Conservation (phyloP, 2,888 invertebrate species). For the Acheta domesticus region DNA sequence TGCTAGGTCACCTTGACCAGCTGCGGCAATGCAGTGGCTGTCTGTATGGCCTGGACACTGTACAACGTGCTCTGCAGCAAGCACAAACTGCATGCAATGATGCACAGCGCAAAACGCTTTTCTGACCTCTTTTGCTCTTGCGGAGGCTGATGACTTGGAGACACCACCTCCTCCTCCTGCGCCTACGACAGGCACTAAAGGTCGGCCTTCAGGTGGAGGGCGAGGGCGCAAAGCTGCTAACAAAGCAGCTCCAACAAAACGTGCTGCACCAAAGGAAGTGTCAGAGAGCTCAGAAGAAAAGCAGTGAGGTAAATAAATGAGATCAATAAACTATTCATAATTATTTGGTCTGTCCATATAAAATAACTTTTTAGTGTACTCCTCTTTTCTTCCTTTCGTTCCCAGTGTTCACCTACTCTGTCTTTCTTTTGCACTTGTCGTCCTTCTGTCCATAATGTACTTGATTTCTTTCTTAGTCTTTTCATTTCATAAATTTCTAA, state of each 20-base stretch:
- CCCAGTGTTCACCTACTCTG: no score
- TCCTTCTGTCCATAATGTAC: no score
- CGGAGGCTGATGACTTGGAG: conserved; percentile 74
- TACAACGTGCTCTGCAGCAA: conserved; percentile 87
- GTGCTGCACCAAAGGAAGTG: conserved; percentile 53
- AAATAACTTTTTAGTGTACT: no score
- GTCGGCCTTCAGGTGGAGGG: conserved; percentile 36
- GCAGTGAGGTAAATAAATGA: conserved; percentile 64
- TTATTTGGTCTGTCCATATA: no score
- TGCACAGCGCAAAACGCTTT: conserved; percentile 83
- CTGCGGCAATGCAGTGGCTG: conserved; percentile 62
- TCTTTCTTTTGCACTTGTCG: no score
- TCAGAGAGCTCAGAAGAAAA: conserved; percentile 73
- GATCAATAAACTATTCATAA: no score
- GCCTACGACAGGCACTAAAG: conserved; percentile 41
- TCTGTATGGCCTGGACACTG: conserved; percentile 84
- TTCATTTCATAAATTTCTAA: no score
- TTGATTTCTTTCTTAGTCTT: no score
- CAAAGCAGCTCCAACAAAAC: conserved; percentile 49
- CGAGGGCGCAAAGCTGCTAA: conserved; percentile 40
- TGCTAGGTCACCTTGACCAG: conserved; percentile 89
- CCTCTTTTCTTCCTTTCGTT: no score
- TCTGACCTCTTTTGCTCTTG: conserved; percentile 84
- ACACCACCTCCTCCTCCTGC: conserved; percentile 27
- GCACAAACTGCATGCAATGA: conserved; percentile 86